These are phyloP conservation scores for Acronicta aceris DNA, from an alignment of 2,888 invertebrate genomes.

Conservation along the genomic window DNA sequence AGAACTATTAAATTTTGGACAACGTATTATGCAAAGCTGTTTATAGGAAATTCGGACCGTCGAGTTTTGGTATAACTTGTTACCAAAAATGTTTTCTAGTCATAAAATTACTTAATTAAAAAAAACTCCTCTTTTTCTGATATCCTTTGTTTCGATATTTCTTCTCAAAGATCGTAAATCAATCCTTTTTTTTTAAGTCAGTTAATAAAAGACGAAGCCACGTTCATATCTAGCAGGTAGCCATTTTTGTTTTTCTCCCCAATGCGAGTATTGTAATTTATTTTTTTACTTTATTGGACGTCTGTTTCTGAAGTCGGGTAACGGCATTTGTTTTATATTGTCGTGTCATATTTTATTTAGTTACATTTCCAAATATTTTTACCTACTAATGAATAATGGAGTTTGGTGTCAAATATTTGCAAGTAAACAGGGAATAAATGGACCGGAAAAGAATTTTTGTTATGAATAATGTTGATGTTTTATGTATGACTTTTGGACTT, in stretches of 20 bases:
- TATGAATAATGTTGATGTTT: not conserved
- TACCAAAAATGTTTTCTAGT: too few species aligned
- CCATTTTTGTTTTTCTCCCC: slow-evolving; percentile 11
- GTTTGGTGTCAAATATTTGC: slow-evolving; percentile 9
- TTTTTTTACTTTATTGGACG: slow-evolving; percentile 38
- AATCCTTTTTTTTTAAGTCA: too few species aligned
- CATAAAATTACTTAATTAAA: too few species aligned
- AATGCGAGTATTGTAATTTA: slow-evolving; percentile 44
- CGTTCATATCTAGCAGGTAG: not conserved
- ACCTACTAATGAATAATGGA: slow-evolving; percentile 11
- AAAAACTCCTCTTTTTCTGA: too few species aligned
- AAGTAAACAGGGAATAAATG: not conserved
- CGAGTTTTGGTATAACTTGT: too few species aligned
- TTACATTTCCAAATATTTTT: slow-evolving; percentile 6
- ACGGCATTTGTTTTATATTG: slow-evolving; percentile 25
- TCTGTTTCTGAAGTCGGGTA: slow-evolving; percentile 30
- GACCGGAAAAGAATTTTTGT: not conserved
- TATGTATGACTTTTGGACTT: slow-evolving; percentile 4
- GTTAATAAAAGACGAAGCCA: too few species aligned
- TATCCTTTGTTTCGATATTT: too few species aligned
- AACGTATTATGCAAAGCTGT: too few species aligned
- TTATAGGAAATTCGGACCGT: too few species aligned
- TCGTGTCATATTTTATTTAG: slow-evolving; percentile 32
- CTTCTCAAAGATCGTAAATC: too few species aligned
- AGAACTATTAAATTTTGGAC: too few species aligned